A percentile compares a stretch with the other conserved stretches of the same genome.
phyloP scores from a whole-genome alignment of 2,888 invertebrate species.

The Agapetus fuscipes region DNA sequence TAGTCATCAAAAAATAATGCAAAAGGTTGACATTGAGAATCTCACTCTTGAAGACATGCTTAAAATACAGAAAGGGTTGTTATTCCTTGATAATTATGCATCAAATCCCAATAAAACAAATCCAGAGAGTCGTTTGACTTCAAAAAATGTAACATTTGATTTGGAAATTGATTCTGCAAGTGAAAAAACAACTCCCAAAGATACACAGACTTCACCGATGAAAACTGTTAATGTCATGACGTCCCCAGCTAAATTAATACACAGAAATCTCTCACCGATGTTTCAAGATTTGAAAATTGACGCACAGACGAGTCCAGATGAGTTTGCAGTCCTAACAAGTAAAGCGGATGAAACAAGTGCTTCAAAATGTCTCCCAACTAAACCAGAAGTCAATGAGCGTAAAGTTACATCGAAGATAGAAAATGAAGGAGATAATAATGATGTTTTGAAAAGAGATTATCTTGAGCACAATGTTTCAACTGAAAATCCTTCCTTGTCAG shows the following conservation, averaged over 20 bases:
- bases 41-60: conserved; percentile 36
- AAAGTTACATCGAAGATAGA: no score
- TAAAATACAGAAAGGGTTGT: conserved; percentile 37
- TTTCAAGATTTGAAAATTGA: conserved; percentile 30
- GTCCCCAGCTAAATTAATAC: conserved; percentile 34
- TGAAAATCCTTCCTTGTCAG: conserved; percentile 13
- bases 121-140: conserved; percentile 29
- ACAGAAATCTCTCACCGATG: conserved; percentile 40
- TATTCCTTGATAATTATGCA: conserved; percentile 11
- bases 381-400: not conserved
- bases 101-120: no score
- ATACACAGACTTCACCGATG: conserved; percentile 41
- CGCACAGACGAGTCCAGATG: conserved; percentile 34
- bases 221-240: conserved; percentile 40
- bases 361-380: no score
- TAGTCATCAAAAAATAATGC: not conserved
- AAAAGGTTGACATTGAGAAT: conserved; percentile 23
- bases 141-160: no score
- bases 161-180: conserved; percentile 25
- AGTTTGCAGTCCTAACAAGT: not conserved
- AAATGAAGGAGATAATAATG: no score
- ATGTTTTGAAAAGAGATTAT: no score
- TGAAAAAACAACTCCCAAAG: conserved; percentile 29
- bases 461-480: no score
- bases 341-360: no score